Evolutionary conservation across 2,888 invertebrate genomes (phyloP).

Genomic region (Thereva unica): DNA sequence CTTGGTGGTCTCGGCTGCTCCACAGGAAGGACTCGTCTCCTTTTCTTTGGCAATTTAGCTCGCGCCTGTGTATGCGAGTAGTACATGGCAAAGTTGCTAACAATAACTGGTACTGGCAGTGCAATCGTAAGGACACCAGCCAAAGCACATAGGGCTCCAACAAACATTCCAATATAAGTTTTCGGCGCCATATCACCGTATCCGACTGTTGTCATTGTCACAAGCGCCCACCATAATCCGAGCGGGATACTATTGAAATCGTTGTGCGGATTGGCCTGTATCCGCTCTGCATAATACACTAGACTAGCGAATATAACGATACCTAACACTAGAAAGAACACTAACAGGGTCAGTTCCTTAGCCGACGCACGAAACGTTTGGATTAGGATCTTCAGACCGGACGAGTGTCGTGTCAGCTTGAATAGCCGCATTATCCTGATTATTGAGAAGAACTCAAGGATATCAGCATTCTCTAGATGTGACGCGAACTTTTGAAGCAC

Average conservation of each 20-base stretch:
- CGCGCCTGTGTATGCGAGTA: slow-evolving; percentile 95
- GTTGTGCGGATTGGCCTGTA: slow-evolving; percentile 92
- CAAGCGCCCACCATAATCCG: slow-evolving; percentile 98
- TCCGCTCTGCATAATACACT: slow-evolving; percentile 97
- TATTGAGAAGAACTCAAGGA: slow-evolving; percentile 96
- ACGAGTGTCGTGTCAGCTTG: slow-evolving; percentile 95
- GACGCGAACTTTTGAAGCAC: slow-evolving; percentile 87
- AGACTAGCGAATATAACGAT: slow-evolving; percentile 98
- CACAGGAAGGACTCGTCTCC: slow-evolving; percentile 93
- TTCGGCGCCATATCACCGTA: slow-evolving; percentile 99
- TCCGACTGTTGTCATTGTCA: slow-evolving; percentile 98
- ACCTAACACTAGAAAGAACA: slow-evolving; percentile 96
- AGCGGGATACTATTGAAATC: slow-evolving; percentile 98
- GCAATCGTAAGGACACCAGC: slow-evolving; percentile 99
- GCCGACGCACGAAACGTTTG: slow-evolving; percentile 97
- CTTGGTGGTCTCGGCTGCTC: slow-evolving; percentile 82
- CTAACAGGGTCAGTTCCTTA: slow-evolving; percentile 92
- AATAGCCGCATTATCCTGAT: slow-evolving; percentile 97
- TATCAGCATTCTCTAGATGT: slow-evolving; percentile 91
- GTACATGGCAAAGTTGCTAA: slow-evolving; percentile 98
- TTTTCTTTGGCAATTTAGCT: slow-evolving; percentile 97
- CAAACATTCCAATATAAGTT: slow-evolving; percentile 98
- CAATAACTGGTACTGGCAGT: slow-evolving; percentile 98
- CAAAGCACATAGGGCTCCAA: slow-evolving; percentile 95
- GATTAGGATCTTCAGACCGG: slow-evolving; percentile 96